Base-by-base conservation (phyloP, 1,140 invertebrate genomes). In the Anastrepha obliqua region DNA sequence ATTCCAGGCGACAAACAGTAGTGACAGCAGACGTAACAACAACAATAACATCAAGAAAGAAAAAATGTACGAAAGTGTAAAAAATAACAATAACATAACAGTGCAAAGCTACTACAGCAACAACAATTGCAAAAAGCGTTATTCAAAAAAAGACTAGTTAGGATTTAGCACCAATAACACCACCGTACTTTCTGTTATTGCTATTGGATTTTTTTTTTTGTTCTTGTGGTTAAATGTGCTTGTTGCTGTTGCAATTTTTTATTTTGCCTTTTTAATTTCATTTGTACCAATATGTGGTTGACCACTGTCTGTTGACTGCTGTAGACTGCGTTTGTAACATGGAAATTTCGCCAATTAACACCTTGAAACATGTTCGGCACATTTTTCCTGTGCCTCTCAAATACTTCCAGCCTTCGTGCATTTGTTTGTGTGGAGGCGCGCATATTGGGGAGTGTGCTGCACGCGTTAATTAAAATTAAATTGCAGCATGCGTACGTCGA, bases 301-400 rank as follows among this genome's bases (percentile, higher is more conserved):
- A 55, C 74, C 47, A 17, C 39, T 47, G 67, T 5, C 67, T 58
- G 74, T n/a, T 81, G 42, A 13, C 58, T 58, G 51, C 58, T 17
- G 74, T 11, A 15, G n/a, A n/a, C 74, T 58, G 47, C 62, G 62
- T 51, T 87, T 51, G 47, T 90, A 90, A 92, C 91, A 92, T 91
- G 91, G 90, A 92, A 92, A 92, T 92, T 92, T 92, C 91, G 91
- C 91, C 91, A 92, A 92, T 92, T 92, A 92, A 92, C 91, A 92
- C 91, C 91, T 92, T 91, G 90, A 91, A 92, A 91, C 91, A 91
- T 92, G 91, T 92, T 92, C 89, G 65, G 88, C 86, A 55, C 85
- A 88, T 65, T 85, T 87, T 67, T 70, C 51, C 47, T 60, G 59
- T 29, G 42, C n/a, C n/a, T 62, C 42, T 9, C 42, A 29, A 81